Evolutionary conservation across 2,888 invertebrate species (phyloP), one percentile per base, ranked within the genome.

Genomic region (Tinea semifulvella): DNA sequence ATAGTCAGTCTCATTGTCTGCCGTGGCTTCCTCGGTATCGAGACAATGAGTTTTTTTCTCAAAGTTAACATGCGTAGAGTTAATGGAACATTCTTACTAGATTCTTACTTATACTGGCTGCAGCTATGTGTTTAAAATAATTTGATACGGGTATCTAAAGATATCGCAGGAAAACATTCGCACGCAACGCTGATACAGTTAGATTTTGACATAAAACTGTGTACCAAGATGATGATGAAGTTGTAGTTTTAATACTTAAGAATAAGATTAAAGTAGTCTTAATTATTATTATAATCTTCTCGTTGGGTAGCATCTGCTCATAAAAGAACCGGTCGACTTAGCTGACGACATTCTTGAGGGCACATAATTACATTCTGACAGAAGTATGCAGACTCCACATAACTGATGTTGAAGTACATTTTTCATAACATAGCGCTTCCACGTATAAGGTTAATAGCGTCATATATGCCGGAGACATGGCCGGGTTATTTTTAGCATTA

Each of bases 401-500:
- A 49, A 49, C 45, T 53, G 55, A 52, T 42, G 46, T 49, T 52
- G 55, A 53, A 56, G 54, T 54, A 59, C 57, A 64, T 65, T 64
- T 67, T 68, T 65, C 63, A 63, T 51, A 56, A 56, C 63, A 58
- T 66, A 68, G 65, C 68, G 64, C 64, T 64, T 68, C 63, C 60
- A 62, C 66, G 61, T 69, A 68, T 68, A 74, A 68, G 73, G 72
- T 70, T 76, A 76, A 75, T 73, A 74, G 63, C 68, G 65, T 65
- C 64, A 61, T 65, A 71, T 71, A 66, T 64, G 66, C 58, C 63
- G 60, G 74, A 73, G 77, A 74, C 65, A 66, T 72, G 65, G 66
- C 59, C 59, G 64, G 58, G 70, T 70, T 80, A 80, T 80, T 80
- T 80, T 79, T 80, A 80, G 79, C 70, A 64, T 68, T 76, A 70